Base-by-base conservation (phyloP, 2,797 vertebrate species). In the Orestias chungarensis region DNA sequence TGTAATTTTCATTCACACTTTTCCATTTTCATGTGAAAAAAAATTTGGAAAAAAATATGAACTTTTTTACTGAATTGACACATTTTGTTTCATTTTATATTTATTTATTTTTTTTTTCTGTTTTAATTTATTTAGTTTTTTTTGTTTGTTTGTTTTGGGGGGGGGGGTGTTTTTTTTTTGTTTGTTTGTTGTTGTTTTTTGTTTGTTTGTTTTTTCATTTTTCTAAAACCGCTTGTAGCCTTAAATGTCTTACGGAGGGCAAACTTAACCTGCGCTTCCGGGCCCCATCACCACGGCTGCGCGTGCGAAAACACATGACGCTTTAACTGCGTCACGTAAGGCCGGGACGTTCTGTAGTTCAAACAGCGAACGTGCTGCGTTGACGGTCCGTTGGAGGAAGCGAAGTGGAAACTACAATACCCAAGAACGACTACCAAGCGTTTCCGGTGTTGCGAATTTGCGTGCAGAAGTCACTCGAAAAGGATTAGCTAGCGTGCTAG, bases 381-480 rank as follows among this genome's bases (percentile, higher is more conserved):
- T 3, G 2, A 20, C 3, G 0, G n/a, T 6, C 0, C 2, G 0
- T 2, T 6, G 0, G 0, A 11, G 1, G 0, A 3, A 0, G 0
- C 11, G 27, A 14, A 0, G 0, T 3, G 35, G 64, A 25, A 76
- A 94, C 92, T 93, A 91, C 92, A 93, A 74, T 87, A 64, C 78
- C 89, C 71, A 81, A 14, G 0, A 31, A 3, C 8, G 1, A 0
- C 0, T 29, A 0, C 12, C 20, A 1, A 0, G n/a, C 1, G 20
- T 67, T 85, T 85, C 83, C 78, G 74, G 62, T 79, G 27, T 55
- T 42, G 12, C 49, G 33, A 79, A 74, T 84, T 82, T 68, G 81
- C 77, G 54, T 88, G 70, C 87, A 92, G 86, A 89, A 93, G 86
- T 91, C 91, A 88, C 76, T 93, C 86, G 89, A 86, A 90, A 89